Percentiles rank a stretch among this genome's conserved stretches.
phyloP scores from a whole-genome alignment of 2,797 vertebrate species.

The Pachyuromys duprasi region DNA sequence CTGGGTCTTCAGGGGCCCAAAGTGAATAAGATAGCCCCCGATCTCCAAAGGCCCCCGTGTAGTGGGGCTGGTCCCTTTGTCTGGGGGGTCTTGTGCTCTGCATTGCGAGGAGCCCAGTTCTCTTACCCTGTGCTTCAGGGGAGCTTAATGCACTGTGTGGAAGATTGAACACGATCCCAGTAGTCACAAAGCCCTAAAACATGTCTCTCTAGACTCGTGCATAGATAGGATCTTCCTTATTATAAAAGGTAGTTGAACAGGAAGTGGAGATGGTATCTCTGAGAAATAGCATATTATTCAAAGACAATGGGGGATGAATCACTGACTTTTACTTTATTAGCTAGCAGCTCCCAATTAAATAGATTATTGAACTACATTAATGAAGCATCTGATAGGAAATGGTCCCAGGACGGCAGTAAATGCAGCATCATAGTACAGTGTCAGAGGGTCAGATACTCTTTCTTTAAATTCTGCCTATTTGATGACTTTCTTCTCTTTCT shows the following conservation, averaged over 20 bases:
- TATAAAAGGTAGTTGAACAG: slow-evolving; percentile 56
- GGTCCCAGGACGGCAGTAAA: not conserved
- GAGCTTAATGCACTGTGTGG: not conserved
- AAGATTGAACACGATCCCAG: slow-evolving; percentile 30
- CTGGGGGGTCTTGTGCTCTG: not conserved
- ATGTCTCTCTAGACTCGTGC: not conserved
- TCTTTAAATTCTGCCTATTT: slow-evolving; percentile 58
- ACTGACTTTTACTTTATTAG: slow-evolving; percentile 63
- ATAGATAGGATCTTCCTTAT: slow-evolving; percentile 46
- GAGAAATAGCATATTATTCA: slow-evolving; percentile 38
- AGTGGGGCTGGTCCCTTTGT: slow-evolving; percentile 3
- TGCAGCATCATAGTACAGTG: not conserved
- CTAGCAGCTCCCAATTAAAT: slow-evolving; percentile 66
- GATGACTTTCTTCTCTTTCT: not conserved
- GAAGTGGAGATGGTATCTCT: slow-evolving; percentile 55
- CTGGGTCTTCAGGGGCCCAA: slow-evolving; percentile 66
- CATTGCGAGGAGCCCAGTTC: slow-evolving; percentile 14
- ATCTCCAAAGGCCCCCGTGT: slow-evolving; percentile 18
- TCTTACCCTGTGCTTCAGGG: slow-evolving; percentile 12
- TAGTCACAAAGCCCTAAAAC: slow-evolving; percentile 47
- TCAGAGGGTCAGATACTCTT: not conserved
- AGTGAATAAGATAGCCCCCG: not conserved
- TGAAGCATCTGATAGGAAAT: slow-evolving; percentile 62
- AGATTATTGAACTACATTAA: slow-evolving; percentile 75
- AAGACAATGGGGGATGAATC: slow-evolving; percentile 52